Evolutionary conservation across 1,140 invertebrate genomes (phyloP).

Genomic region (Drosophila sproati): DNA sequence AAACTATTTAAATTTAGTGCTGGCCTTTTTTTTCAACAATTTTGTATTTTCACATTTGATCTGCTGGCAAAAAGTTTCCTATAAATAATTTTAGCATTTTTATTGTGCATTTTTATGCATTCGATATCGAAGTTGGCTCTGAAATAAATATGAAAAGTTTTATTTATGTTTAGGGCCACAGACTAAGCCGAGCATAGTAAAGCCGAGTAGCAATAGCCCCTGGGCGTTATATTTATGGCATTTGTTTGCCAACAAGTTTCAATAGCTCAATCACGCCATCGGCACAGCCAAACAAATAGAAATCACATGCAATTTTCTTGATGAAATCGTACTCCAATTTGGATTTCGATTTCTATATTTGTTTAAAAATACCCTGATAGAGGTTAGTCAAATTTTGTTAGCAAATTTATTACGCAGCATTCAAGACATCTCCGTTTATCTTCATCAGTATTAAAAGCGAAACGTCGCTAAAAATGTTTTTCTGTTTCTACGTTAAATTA

Average conservation of each 20-base stretch:
- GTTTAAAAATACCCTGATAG: background rate
- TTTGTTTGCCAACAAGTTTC: slow-evolving; percentile 82
- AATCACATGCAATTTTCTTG: slow-evolving; percentile 54
- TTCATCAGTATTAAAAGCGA: no score
- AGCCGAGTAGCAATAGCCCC: slow-evolving; percentile 14
- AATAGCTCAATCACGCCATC: slow-evolving; percentile 77
- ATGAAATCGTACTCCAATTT: slow-evolving; percentile 7
- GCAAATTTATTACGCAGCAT: no score
- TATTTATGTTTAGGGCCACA: slow-evolving; percentile 69
- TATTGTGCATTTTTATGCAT: slow-evolving; percentile 81
- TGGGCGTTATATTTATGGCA: slow-evolving; percentile 78
- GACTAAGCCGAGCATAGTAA: slow-evolving; percentile 20
- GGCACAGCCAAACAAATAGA: slow-evolving; percentile 32
- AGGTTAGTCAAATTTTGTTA: no score
- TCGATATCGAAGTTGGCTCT: slow-evolving; percentile 77
- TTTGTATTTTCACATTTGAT: slow-evolving; percentile 53
- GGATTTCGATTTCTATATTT: background rate
- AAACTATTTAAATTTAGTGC: slow-evolving; percentile 70
- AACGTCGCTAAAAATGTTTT: no score
- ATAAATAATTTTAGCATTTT: slow-evolving; percentile 83
- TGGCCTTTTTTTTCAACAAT: slow-evolving; percentile 30
- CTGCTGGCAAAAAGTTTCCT: slow-evolving; percentile 64
- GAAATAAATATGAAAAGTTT: slow-evolving; percentile 83
- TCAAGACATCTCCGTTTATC: no score
- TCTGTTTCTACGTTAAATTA: no score